Evolutionary conservation across 2,113 vertebrate genomes (phyloP), one percentile per base, ranked within the genome.

Genomic region (Proterorhinus semilunaris): DNA sequence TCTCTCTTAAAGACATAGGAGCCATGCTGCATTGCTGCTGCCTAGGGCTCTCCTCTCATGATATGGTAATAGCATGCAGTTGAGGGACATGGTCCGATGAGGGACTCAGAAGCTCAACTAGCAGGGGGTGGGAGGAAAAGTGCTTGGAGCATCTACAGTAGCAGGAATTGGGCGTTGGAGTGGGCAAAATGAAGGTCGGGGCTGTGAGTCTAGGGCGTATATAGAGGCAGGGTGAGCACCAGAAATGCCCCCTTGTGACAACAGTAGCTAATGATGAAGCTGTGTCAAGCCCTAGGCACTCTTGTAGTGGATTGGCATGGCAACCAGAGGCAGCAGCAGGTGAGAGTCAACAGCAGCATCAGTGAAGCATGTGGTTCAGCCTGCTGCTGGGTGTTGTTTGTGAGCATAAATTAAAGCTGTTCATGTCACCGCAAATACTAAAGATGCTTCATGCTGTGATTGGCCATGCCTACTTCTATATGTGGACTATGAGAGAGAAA

Each of bases 1-100:
- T 74, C 83, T 73, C 84, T 88, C 88, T 92, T 91, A 92, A 92
- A 93, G 92, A 87, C 75, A 88, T 89, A 93, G 91, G 84, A 82
- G 6, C 63, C 62, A 66, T 75, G 68, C 84, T 91, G 90, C 90
- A 89, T 81, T 84, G 90, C 82, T 83, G 71, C 80, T 17, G 85
- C 89, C 86, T 65, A 8, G 45, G 80, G 84, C 74, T 21, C 15
- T 61, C 69, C 82, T 83, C 77, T 85, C 83, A 86, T 88, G 82
- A 85, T 88, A 86, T 82, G 81, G 69, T 80, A 87, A 88, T 84
- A 80, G 80, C 81, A 76, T 74, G 68, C 79, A 86, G 83, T 84
- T 81, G 68, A 80, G 87, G 82, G 86, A 88, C 72, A 66, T 15
- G 54, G 68, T 81, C 76, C 75, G 85, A 64, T 62, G 76, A 65